A percentile compares a stretch with the other conserved stretches of the same genome.
Conservation (phyloP, 2,113 vertebrate species). For the Nycticryphes semicollaris region DNA sequence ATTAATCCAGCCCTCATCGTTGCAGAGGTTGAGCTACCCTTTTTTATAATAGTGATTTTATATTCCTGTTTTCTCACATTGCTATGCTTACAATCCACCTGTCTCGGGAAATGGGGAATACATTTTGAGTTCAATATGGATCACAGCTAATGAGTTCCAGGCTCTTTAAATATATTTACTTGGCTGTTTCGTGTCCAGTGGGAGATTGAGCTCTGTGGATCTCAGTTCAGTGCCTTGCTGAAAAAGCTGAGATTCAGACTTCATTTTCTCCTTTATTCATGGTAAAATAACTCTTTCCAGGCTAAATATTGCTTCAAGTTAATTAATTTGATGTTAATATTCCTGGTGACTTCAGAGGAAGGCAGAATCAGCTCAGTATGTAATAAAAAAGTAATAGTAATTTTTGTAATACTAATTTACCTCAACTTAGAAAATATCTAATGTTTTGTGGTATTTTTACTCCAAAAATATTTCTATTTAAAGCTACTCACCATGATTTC, state of each 20-base stretch:
- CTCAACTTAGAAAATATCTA: background rate
- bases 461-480: constrained; percentile 25
- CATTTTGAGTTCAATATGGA: background rate
- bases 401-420: constrained; percentile 26
- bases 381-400: constrained; percentile 1
- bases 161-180: constrained; percentile 11
- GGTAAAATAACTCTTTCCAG: background rate
- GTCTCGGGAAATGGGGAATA: background rate
- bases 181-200: background rate
- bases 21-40: background rate
- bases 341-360: constrained; percentile 30
- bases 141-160: background rate
- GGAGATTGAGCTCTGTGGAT: background rate
- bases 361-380: constrained; percentile 2
- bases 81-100: background rate
- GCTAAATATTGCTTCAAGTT: constrained; percentile 23
- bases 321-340: constrained; percentile 43
- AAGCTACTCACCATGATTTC: constrained; percentile 1
- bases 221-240: background rate
- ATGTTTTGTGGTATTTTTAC: constrained; percentile 14
- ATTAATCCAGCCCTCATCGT: background rate
- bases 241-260: constrained; percentile 6
- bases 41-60: background rate
- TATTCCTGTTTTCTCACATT: background rate
- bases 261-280: constrained; percentile 28